These are phyloP conservation scores for Ia io DNA, from an alignment of 2,113 vertebrate species.

Conservation along the genomic window DNA sequence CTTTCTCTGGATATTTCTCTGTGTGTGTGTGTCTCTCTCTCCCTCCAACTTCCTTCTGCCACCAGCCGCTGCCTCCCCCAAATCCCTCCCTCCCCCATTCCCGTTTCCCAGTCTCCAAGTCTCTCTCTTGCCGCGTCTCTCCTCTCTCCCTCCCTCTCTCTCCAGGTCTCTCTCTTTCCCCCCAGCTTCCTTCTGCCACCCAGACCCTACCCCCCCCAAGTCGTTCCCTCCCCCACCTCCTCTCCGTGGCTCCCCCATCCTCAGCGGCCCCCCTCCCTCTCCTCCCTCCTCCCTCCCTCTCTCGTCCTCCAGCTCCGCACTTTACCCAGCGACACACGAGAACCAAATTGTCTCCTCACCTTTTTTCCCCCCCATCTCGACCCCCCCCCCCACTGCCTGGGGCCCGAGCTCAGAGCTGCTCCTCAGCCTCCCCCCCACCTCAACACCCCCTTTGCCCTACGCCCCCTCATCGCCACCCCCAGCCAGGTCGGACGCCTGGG, in stretches of 20 bases:
- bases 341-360: conserved; percentile 72
- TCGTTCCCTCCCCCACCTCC: conserved; percentile 39
- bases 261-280: conserved; percentile 46
- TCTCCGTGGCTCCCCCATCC: conserved; percentile 51
- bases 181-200: conserved; percentile 40
- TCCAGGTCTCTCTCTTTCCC: background rate
- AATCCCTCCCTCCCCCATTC: conserved; percentile 50
- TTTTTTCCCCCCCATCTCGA: background rate
- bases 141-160: background rate
- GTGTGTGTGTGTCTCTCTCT: background rate
- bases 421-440: background rate
- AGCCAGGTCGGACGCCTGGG: conserved; percentile 69
- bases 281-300: conserved; percentile 45
- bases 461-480: conserved; percentile 33
- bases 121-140: background rate
- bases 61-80: conserved; percentile 58
- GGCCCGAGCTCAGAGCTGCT: background rate
- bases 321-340: conserved; percentile 70
- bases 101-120: conserved; percentile 37
- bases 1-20: conserved; percentile 43
- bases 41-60: conserved; percentile 64
- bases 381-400: conserved; percentile 39
- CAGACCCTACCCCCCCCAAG: conserved; percentile 13
- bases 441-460: background rate
- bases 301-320: conserved; percentile 68